A percentile compares a stretch with the other conserved stretches of the same genome.
Conservation (phyloP, 2,797 vertebrate genomes). For the Eptatretus atami region DNA sequence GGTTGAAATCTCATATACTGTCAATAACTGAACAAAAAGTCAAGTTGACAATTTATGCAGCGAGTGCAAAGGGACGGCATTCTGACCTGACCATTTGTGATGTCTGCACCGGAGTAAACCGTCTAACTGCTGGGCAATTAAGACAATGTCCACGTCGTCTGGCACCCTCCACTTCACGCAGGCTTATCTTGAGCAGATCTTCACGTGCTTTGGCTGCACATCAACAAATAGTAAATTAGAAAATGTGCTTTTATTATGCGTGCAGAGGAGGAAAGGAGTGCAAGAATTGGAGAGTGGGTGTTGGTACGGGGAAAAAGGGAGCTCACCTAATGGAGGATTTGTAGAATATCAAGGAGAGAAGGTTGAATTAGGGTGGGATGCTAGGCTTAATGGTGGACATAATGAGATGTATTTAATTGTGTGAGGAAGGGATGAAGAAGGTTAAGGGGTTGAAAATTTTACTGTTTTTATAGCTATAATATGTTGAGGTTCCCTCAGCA, state of each 20-base stretch:
- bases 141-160: slow-evolving; percentile 39
- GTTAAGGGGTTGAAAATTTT: not conserved
- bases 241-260: too few relatives aligned
- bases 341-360: too few relatives aligned
- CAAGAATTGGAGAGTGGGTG: too few relatives aligned
- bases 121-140: slow-evolving; percentile 65
- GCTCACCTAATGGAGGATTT: too few relatives aligned
- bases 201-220: slow-evolving; percentile 41
- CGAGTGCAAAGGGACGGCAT: not conserved
- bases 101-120: slow-evolving; percentile 89
- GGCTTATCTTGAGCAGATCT: slow-evolving; percentile 64
- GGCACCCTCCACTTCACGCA: slow-evolving; percentile 71
- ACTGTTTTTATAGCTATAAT: slow-evolving; percentile 13
- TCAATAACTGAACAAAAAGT: too few relatives aligned
- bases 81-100: slow-evolving; percentile 77
- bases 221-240: slow-evolving; percentile 10
- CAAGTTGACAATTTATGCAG: not conserved
- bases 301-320: too few relatives aligned
- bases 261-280: too few relatives aligned
- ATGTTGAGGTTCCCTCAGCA: slow-evolving; percentile 8
- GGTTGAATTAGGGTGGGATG: too few relatives aligned
- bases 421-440: too few relatives aligned
- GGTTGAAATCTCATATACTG: too few relatives aligned
- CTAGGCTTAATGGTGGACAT: too few relatives aligned
- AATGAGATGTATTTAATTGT: too few relatives aligned